Evolutionary conservation across 2,113 vertebrate genomes (phyloP).

Genomic region (Phocoena sinus): DNA sequence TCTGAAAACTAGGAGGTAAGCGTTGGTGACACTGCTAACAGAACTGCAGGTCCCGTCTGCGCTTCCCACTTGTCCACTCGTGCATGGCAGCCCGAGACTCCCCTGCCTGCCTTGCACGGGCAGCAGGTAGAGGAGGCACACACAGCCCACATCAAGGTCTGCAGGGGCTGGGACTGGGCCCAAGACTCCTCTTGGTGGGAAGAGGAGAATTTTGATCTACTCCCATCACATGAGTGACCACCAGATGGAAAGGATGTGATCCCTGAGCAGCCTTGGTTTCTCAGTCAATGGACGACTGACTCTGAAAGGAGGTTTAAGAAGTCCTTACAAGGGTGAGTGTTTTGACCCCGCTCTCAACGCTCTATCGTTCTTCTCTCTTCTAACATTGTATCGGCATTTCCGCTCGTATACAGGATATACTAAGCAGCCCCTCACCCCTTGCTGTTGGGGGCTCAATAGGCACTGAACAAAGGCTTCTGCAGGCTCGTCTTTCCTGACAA

Average conservation of each 20-base stretch:
- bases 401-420: not conserved
- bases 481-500: not conserved
- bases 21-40: fast-evolving
- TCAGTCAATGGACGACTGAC: not conserved
- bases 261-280: not conserved
- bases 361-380: not conserved
- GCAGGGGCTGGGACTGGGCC: not conserved
- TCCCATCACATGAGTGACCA: not conserved
- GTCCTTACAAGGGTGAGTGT: not conserved
- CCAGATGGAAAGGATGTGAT: not conserved
- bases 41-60: not conserved
- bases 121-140: not conserved
- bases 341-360: not conserved
- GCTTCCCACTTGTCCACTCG: not conserved
- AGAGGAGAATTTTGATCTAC: not conserved
- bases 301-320: not conserved
- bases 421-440: not conserved
- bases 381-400: not conserved
- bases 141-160: not conserved
- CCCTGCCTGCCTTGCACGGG: not conserved
- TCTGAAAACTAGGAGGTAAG: not conserved
- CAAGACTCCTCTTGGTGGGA: not conserved
- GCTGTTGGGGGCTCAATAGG: not conserved
- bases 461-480: not conserved
- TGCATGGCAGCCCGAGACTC: fast-evolving